Evolutionary conservation across 1,140 invertebrate genomes (phyloP), one percentile per base, ranked within the genome.

Genomic region (Scaptodrosophila lebanonensis): DNA sequence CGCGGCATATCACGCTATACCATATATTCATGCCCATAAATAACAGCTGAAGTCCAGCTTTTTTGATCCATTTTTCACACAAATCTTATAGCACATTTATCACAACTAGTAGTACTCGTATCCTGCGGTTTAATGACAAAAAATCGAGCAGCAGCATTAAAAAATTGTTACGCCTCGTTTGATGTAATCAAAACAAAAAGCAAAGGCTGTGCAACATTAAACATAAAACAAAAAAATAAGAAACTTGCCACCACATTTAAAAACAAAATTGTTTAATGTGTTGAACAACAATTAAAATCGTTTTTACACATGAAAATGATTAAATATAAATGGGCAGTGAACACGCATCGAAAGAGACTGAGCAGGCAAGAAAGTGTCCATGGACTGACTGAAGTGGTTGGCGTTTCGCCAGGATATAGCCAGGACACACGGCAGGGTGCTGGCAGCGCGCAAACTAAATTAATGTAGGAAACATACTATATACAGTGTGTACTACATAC

Each of bases 281-380:
- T 70, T 70, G 52, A 66, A 66, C 66, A 70, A 62, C 66, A 70
- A 70, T 70, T 70, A 70, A 70, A 70, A 64, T 67, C 33, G 67
- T 70, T 67, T 70, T 71, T 71, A 68, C 60, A 71, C 67, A 67
- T 68, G 65, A 64, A 64, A 67, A 51, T 71, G 61, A 71, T 71
- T 67, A 64, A 68, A 67, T 71, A 51, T 47, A 64, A 71, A 71
- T 66, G 58, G 45, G 36, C 42, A 43, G 12, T 30, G 36, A 71
- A 50, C 67, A 68, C 65, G 67, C 51, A 57, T n/a, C 16, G 29
- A 20, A 16, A 48, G 32, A 22, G 17, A 16, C 17, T 48, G 30
- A 27, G 32, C 47, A 20, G 3, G 12, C 7, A 29, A 32, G 25
- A 33, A 49, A 54, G 8, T 8, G 22, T 25, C 22, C 3, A 25